Conservation (phyloP, 2,888 invertebrate genomes). For the Chirona hameri region DNA sequence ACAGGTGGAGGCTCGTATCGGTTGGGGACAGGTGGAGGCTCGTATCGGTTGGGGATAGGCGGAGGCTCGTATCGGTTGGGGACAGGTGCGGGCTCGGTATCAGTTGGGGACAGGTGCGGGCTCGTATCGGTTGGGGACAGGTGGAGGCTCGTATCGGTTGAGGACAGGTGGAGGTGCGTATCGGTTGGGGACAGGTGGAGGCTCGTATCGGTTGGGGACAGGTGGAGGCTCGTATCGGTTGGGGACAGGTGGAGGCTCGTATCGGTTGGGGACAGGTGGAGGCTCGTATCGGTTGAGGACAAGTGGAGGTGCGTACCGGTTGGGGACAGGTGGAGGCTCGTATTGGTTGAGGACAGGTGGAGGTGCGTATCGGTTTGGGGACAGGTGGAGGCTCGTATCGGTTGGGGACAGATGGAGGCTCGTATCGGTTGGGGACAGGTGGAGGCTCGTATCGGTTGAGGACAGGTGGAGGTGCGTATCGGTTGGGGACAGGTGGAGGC, state of each 20-base stretch:
- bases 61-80: too few species aligned
- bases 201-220: background rate
- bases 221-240: too few species aligned
- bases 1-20: background rate
- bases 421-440: background rate
- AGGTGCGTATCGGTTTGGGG: too few species aligned
- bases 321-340: background rate
- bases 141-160: too few species aligned
- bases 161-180: background rate
- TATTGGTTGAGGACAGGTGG: background rate
- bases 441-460: too few species aligned
- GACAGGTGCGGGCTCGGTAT: background rate
- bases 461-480: background rate
- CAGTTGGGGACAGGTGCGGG: background rate
- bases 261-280: background rate
- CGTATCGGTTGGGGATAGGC: background rate
- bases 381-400: background rate
- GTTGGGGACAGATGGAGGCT: background rate
- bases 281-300: too few species aligned
- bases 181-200: background rate
- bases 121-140: background rate
- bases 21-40: background rate
- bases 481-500: background rate
- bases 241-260: background rate
- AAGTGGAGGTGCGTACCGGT: constrained; percentile 48